phyloP scores from a whole-genome alignment of 2,888 invertebrate genomes.

The Heliconius charithonia region DNA sequence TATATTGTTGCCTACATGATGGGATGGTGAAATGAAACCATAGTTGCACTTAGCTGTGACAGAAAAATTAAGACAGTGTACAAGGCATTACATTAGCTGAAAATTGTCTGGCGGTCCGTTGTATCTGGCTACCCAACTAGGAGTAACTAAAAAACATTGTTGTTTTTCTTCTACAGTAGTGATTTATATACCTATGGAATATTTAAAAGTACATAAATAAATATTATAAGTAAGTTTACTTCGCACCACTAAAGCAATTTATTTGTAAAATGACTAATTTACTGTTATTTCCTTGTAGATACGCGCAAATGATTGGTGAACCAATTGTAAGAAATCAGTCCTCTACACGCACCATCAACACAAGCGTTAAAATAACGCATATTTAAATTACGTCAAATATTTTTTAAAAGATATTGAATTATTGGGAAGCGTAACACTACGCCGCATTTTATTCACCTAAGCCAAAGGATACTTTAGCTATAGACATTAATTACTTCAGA shows the following conservation, averaged over 20 bases:
- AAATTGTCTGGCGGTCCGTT: too few relatives aligned
- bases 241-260: constrained; percentile 60
- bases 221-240: constrained; percentile 44
- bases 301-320: constrained; percentile 2
- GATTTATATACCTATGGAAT: too few relatives aligned
- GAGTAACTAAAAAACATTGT: too few relatives aligned
- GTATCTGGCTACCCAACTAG: too few relatives aligned
- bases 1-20: too few relatives aligned
- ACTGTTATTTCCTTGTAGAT: constrained; percentile 58
- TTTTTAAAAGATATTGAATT: not conserved
- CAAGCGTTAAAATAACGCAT: constrained; percentile 51
- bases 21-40: too few relatives aligned
- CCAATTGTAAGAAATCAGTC: constrained; percentile 64
- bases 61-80: too few relatives aligned
- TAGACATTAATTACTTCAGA: not conserved
- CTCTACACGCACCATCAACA: constrained; percentile 56
- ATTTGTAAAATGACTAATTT: constrained; percentile 54
- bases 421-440: not conserved
- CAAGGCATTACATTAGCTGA: too few relatives aligned
- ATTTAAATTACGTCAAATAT: not conserved
- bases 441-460: not conserved
- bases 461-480: not conserved
- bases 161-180: too few relatives aligned
- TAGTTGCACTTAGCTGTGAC: too few relatives aligned
- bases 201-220: not conserved